Conservation (phyloP, 2,888 invertebrate genomes). For the Galerucella pusilla region DNA sequence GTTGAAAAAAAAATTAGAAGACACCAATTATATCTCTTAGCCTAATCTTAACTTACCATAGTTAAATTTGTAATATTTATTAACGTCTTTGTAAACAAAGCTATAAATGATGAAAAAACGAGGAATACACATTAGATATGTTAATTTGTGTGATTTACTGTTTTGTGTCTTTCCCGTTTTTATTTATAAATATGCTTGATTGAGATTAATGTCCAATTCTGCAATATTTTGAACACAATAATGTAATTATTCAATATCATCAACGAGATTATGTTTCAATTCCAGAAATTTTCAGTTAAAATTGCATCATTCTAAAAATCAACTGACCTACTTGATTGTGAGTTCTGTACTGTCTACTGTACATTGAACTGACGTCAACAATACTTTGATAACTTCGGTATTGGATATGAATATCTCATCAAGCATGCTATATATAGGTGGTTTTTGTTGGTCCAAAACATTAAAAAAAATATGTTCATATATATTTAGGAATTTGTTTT, state of each 20-base stretch:
- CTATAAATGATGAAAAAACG: slow-evolving; percentile 35
- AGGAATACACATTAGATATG: slow-evolving; percentile 27
- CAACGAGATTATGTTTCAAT: no score
- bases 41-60: slow-evolving; percentile 50
- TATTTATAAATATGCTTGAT: not conserved
- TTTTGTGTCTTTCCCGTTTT: slow-evolving; percentile 34
- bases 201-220: not conserved
- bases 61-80: slow-evolving; percentile 49
- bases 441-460: slow-evolving; percentile 15
- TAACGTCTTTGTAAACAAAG: slow-evolving; percentile 36
- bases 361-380: not conserved
- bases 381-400: not conserved
- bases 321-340: no score
- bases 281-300: no score
- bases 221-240: no score
- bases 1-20: slow-evolving; percentile 49
- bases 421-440: not conserved
- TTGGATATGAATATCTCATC: not conserved
- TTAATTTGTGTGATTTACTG: slow-evolving; percentile 5
- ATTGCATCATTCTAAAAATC: no score
- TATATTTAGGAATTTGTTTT: slow-evolving; percentile 34
- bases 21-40: slow-evolving; percentile 48
- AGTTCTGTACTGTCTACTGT: not conserved
- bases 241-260: no score
- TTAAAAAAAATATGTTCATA: slow-evolving; percentile 17